A percentile compares a stretch with the other conserved stretches of the same genome.
Evolutionary conservation across 2,113 vertebrate genomes (phyloP).

Genomic region (Arothron firmamentum): DNA sequence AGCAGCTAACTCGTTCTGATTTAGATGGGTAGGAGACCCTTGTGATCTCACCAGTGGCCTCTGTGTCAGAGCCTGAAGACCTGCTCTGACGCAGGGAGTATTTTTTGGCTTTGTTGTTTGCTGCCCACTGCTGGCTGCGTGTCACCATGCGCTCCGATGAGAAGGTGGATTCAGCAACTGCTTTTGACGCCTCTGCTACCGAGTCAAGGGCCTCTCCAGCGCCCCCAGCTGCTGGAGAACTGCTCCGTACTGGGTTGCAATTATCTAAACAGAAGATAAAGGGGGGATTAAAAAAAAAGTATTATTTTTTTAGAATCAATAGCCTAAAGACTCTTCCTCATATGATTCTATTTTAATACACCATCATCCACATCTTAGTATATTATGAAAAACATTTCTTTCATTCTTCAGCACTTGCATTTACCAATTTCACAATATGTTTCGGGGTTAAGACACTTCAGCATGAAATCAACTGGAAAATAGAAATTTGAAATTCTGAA

Average conservation of each 20-base stretch:
- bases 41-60: constrained; percentile 79
- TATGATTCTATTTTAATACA: neutral
- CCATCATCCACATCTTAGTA: too few relatives aligned
- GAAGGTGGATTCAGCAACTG: constrained; percentile 48
- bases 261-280: constrained; percentile 35
- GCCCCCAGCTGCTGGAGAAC: constrained; percentile 71
- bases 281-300: neutral
- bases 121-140: constrained; percentile 88
- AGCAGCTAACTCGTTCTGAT: neutral
- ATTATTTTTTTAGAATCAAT: too few relatives aligned
- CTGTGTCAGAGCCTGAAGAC: constrained; percentile 89
- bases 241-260: constrained; percentile 79
- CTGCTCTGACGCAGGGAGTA: constrained; percentile 90
- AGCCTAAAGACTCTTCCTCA: too few relatives aligned
- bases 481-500: neutral
- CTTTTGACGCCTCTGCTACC: constrained; percentile 17
- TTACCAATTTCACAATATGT: neutral
- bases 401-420: neutral
- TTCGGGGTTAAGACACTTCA: neutral
- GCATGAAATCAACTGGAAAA: neutral
- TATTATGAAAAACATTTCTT: neutral
- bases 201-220: constrained; percentile 78
- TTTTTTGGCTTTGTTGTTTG: constrained; percentile 86
- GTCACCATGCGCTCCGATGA: constrained; percentile 89
- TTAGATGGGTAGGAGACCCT: neutral